These are phyloP conservation scores for Gallinago stenura DNA, from an alignment of 2,797 vertebrate species.

Conservation along the genomic window DNA sequence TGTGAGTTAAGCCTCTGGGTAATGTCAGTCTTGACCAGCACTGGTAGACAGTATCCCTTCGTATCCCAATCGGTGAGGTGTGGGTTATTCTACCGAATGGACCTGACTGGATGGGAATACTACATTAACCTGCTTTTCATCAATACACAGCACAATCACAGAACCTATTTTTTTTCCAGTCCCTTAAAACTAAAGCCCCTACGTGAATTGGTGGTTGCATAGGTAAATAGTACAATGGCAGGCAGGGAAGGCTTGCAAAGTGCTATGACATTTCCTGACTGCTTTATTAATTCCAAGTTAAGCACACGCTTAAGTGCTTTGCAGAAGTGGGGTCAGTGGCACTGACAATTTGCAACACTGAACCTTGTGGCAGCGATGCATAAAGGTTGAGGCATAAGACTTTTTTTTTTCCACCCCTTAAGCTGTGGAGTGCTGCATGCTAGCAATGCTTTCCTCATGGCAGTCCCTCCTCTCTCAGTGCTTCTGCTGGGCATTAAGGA, in stretches of 20 bases:
- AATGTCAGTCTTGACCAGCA: neutral
- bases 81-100: neutral
- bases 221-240: neutral
- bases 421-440: neutral
- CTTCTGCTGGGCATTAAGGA: neutral
- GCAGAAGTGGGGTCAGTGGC: conserved; percentile 66
- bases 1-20: neutral
- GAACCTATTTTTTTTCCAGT: neutral
- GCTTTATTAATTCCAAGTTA: conserved; percentile 60
- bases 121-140: neutral
- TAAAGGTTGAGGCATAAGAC: conserved; percentile 49
- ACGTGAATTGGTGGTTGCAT: neutral
- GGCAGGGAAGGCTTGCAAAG: neutral
- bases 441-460: neutral
- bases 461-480: neutral
- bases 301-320: conserved; percentile 49
- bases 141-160: neutral
- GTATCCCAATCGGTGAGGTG: neutral
- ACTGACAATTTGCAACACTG: conserved; percentile 53
- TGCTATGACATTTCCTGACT: conserved; percentile 37
- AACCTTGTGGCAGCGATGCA: conserved; percentile 57
- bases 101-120: neutral
- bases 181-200: neutral
- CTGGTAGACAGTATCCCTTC: neutral
- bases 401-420: neutral